Evolutionary conservation across 2,888 invertebrate genomes (phyloP), one percentile per base, ranked within the genome.

Genomic region (Rosalia funebris): DNA sequence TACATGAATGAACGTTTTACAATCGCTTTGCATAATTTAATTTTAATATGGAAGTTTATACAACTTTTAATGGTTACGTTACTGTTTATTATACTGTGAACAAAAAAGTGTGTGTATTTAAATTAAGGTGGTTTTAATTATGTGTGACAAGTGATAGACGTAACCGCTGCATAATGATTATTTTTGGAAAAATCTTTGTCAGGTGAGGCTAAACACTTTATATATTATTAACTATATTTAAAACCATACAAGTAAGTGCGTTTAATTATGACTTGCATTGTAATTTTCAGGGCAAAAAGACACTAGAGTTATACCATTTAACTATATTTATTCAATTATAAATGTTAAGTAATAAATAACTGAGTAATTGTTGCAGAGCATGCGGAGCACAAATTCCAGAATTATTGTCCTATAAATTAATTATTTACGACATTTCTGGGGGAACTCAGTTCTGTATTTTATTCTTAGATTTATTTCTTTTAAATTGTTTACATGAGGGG

Each of bases 121-220:
- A 20, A 19, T 41, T 31, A n/a, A 31, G n/a, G 4, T 14, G 11
- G 39, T 14, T 20, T 31, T 41, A 39, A 53, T 7, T 46, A 17
- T 42, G 53, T 32, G 50, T 25, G 47, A 36, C 14, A 50, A 12
- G 36, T 17, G 7, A 12, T 39, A n/a, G 14, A 14, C 20, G 16
- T 10, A 10, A 3, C n/a, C 19, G 36, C 19, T 10, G 25, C 50
- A 39, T 37, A 5, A 53, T 41, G 53, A 42, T 53, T 37, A 41
- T 53, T 32, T 37, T 34, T 3, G 53, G 53, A n/a, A 32, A 32
- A 17, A 32, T 34, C 7, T 16, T 41, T 16, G 9, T 53, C 4
- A 42, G 53, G 53, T 53, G 42, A 53, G 53, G 10, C 4, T 25
- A 9, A 25, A 9, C 3, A 25, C 25, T 25, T n/a, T n/a, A n/a